Evolutionary conservation across 2,797 vertebrate species (phyloP).

Genomic region (Denticeps clupeoides): DNA sequence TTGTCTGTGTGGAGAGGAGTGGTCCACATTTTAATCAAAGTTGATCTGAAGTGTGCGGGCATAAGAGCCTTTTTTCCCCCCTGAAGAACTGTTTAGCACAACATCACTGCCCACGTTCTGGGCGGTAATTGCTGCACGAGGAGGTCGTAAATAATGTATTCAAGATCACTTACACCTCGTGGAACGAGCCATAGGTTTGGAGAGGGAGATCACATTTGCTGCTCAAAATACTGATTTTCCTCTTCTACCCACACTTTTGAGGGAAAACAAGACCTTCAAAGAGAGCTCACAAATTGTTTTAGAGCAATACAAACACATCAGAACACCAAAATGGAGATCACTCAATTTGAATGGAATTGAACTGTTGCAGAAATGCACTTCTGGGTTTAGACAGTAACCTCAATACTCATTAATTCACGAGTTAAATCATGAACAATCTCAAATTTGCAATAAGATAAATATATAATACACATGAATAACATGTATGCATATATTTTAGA

Average conservation of each 20-base stretch:
- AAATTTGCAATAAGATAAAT: too few relatives aligned
- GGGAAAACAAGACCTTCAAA: constrained; percentile 43
- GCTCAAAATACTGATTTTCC: constrained; percentile 40
- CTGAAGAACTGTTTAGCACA: constrained; percentile 53
- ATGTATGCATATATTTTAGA: too few relatives aligned
- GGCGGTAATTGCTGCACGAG: constrained; percentile 56
- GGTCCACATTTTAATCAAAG: constrained; percentile 52
- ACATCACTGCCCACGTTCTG: constrained; percentile 47
- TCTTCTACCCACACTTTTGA: constrained; percentile 37
- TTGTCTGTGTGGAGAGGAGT: constrained; percentile 30
- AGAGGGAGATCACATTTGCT: constrained; percentile 37
- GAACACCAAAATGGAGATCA: constrained; percentile 44
- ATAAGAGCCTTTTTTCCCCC: constrained; percentile 39
- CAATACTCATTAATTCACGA: neutral
- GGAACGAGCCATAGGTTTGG: constrained; percentile 45
- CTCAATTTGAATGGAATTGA: constrained; percentile 14
- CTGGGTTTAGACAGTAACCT: constrained; percentile 1
- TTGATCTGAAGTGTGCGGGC: constrained; percentile 43
- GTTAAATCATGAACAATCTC: too few relatives aligned
- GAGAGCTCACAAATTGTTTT: constrained; percentile 37
- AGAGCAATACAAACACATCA: constrained; percentile 32
- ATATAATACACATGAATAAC: too few relatives aligned
- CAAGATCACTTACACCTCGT: constrained; percentile 64
- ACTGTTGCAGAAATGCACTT: neutral
- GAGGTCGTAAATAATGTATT: constrained; percentile 67